Percentiles rank a stretch among this genome's conserved stretches.
Conservation (phyloP, 2,113 vertebrate species). For the Apaloderma vittatum region DNA sequence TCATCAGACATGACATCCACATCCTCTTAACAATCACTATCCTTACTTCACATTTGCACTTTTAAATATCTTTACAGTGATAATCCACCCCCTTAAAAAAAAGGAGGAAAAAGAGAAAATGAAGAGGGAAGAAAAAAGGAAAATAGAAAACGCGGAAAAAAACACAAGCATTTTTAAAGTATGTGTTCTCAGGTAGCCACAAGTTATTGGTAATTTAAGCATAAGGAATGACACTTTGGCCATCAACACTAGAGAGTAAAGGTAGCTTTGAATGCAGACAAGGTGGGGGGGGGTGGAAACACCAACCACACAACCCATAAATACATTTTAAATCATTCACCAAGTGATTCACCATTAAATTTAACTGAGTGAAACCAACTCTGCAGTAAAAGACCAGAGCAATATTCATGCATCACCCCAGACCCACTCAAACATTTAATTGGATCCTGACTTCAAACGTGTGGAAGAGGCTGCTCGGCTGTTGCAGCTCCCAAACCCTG, state of each 20-base stretch:
- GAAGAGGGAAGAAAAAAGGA: neutral
- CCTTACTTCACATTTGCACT: conserved; percentile 37
- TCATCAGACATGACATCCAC: conserved; percentile 66
- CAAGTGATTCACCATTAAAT: conserved; percentile 39
- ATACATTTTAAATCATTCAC: conserved; percentile 64
- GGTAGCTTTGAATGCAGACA: conserved; percentile 42
- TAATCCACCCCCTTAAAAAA: conserved; percentile 10
- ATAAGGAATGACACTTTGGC: conserved; percentile 62
- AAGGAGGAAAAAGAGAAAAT: neutral
- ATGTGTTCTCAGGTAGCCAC: conserved; percentile 13
- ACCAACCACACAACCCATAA: conserved; percentile 17
- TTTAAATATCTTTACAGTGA: conserved; percentile 47
- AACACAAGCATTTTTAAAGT: conserved; percentile 37
- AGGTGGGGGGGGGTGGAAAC: neutral
- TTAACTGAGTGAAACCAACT: conserved; percentile 11
- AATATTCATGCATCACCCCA: neutral
- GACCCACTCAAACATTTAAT: neutral
- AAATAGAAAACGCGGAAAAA: neutral
- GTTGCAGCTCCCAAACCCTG: neutral
- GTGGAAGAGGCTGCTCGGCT: neutral
- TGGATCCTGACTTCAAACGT: neutral
- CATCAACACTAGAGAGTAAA: conserved; percentile 44
- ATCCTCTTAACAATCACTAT: conserved; percentile 57
- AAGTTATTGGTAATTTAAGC: conserved; percentile 47
- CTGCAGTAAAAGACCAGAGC: neutral